Evolutionary conservation across 37 sponge, comb jelly and placozoan genomes (phyloP).

Genomic region (Ianthella basta): DNA sequence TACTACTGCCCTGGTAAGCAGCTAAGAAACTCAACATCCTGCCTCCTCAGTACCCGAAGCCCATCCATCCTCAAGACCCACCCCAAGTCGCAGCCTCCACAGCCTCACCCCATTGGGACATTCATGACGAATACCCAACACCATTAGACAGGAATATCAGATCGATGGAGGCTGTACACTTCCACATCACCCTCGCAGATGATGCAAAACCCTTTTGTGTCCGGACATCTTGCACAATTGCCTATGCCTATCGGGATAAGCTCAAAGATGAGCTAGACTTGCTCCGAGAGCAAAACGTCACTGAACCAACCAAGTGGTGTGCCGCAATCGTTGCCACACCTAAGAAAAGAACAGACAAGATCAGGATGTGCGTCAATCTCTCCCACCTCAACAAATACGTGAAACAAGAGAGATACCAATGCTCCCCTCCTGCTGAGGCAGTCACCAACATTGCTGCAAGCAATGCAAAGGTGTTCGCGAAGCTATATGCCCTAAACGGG

Average conservation of each 20-base stretch:
- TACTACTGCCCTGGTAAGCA: constrained; percentile 35
- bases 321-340: constrained; percentile 47
- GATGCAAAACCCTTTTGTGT: constrained; percentile 45
- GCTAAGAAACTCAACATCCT: constrained; percentile 35
- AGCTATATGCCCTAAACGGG: constrained; percentile 48
- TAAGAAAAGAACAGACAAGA: constrained; percentile 43
- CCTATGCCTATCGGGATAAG: constrained; percentile 45
- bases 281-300: constrained; percentile 29
- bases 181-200: constrained; percentile 37
- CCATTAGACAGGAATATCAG: constrained; percentile 23
- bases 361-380: constrained; percentile 50
- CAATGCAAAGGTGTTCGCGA: constrained; percentile 44
- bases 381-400: constrained; percentile 39
- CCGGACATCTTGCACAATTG: constrained; percentile 9
- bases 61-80: neutral
- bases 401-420: constrained; percentile 36
- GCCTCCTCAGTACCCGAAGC: constrained; percentile 33
- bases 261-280: constrained; percentile 46
- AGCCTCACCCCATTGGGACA: neutral
- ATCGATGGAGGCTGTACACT: constrained; percentile 42
- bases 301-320: constrained; percentile 59
- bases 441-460: constrained; percentile 42
- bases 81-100: neutral
- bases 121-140: constrained; percentile 8
- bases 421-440: constrained; percentile 30